These are phyloP conservation scores for Diploptera punctata DNA, from an alignment of 2,888 invertebrate genomes.

Conservation along the genomic window DNA sequence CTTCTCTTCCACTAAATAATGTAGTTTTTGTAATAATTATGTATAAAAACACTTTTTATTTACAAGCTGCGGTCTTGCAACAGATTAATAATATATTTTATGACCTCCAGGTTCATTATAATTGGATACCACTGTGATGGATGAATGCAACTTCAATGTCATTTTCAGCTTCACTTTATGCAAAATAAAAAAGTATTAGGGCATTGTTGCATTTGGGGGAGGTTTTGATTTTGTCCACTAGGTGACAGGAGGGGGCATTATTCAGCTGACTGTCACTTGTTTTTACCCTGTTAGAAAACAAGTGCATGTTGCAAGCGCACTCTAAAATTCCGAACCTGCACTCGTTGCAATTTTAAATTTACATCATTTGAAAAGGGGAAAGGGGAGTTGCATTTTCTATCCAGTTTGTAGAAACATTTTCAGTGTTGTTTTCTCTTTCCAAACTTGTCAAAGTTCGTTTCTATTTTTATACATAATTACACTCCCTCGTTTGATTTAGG, in stretches of 20 bases:
- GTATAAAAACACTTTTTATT: too few relatives aligned
- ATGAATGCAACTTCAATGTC: slow-evolving; percentile 8
- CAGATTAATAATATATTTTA: too few relatives aligned
- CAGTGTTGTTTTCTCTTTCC: slow-evolving; percentile 9
- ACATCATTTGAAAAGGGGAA: background rate
- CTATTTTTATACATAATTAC: background rate
- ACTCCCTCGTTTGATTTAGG: background rate
- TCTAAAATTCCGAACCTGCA: slow-evolving; percentile 19
- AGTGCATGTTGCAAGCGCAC: slow-evolving; percentile 10
- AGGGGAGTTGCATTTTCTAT: background rate
- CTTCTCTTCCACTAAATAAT: too few relatives aligned
- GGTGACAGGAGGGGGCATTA: slow-evolving; percentile 4
- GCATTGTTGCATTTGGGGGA: slow-evolving; percentile 17
- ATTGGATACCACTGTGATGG: too few relatives aligned
- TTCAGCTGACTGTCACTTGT: slow-evolving; percentile 17
- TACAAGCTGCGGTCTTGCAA: too few relatives aligned
- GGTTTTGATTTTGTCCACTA: slow-evolving; percentile 18
- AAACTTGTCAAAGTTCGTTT: background rate
- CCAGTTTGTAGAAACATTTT: background rate
- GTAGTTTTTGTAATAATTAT: too few relatives aligned
- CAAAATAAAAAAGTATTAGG: slow-evolving; percentile 18
- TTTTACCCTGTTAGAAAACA: background rate
- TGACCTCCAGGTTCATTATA: too few relatives aligned
- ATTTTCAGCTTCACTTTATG: slow-evolving; percentile 16
- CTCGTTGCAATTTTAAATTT: slow-evolving; percentile 23